phyloP scores from a whole-genome alignment of 92 coral and sea anemone genomes.

The Phenganax stokvisi region DNA sequence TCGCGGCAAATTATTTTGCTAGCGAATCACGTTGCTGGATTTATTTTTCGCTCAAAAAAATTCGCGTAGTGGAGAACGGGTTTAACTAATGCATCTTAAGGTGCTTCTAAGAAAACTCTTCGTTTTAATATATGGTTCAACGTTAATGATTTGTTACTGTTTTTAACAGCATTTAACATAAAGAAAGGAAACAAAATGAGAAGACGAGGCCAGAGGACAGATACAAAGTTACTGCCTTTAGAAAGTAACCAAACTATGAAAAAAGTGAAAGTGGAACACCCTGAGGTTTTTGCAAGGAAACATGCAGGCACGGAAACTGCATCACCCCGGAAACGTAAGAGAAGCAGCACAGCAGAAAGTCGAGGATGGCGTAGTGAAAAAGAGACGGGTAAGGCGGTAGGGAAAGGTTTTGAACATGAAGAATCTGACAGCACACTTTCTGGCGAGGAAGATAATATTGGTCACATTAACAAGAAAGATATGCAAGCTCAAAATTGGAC shows the following conservation, averaged over 20 bases:
- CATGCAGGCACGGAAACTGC: neutral
- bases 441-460: constrained; percentile 72
- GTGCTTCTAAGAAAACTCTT: too few species aligned
- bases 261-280: neutral
- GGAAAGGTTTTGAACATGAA: constrained; percentile 53
- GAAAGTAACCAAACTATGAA: constrained; percentile 6
- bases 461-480: constrained; percentile 32
- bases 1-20: too few species aligned
- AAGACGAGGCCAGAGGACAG: constrained; percentile 36
- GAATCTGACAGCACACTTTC: constrained; percentile 95
- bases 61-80: too few species aligned
- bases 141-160: neutral
- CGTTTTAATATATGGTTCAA: neutral
- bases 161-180: neutral
- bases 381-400: neutral
- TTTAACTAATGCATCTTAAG: too few species aligned
- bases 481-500: constrained; percentile 40
- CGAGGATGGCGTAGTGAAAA: neutral
- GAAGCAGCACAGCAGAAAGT: neutral
- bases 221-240: constrained; percentile 9
- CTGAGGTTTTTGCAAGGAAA: constrained; percentile 3
- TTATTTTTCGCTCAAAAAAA: too few species aligned
- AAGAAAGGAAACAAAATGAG: constrained; percentile 27
- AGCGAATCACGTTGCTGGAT: too few species aligned
- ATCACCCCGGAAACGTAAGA: constrained; percentile 24